Conservation (phyloP, 1,140 invertebrate species). For the Antheraea pernyi region DNA sequence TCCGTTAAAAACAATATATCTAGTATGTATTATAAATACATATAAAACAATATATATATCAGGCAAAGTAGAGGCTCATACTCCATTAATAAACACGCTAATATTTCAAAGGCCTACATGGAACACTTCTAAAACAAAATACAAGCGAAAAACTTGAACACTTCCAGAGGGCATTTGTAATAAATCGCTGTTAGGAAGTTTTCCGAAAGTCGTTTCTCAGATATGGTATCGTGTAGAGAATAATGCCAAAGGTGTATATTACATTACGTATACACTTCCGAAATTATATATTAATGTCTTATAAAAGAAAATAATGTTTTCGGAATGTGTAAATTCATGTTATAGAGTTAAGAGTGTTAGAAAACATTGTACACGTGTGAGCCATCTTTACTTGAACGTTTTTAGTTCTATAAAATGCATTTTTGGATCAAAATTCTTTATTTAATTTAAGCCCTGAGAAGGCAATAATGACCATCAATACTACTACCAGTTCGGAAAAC, state of each 20-base stretch:
- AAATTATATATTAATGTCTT: slow-evolving; percentile 11
- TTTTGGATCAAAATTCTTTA: too few species aligned
- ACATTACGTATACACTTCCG: neutral
- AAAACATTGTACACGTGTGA: too few species aligned
- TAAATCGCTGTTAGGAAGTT: slow-evolving; percentile 50
- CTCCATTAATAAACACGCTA: neutral
- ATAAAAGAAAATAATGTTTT: neutral
- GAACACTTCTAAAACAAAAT: neutral
- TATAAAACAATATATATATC: neutral
- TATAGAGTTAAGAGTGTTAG: too few species aligned
- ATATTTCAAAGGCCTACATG: neutral
- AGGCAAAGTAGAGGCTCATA: neutral
- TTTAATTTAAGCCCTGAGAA: too few species aligned
- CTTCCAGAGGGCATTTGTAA: neutral
- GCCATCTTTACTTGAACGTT: too few species aligned
- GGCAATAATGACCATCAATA: too few species aligned
- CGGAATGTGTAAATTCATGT: neutral
- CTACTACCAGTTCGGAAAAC: too few species aligned
- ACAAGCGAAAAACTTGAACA: slow-evolving; percentile 5
- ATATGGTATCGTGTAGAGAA: slow-evolving; percentile 8
- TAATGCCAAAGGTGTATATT: neutral
- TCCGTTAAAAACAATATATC: too few species aligned
- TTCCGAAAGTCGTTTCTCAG: slow-evolving; percentile 8
- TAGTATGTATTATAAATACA: too few species aligned
- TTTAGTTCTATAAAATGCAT: too few species aligned